These are phyloP conservation scores for Limnephilus auricula DNA, from an alignment of 2,888 invertebrate genomes.

Conservation along the genomic window DNA sequence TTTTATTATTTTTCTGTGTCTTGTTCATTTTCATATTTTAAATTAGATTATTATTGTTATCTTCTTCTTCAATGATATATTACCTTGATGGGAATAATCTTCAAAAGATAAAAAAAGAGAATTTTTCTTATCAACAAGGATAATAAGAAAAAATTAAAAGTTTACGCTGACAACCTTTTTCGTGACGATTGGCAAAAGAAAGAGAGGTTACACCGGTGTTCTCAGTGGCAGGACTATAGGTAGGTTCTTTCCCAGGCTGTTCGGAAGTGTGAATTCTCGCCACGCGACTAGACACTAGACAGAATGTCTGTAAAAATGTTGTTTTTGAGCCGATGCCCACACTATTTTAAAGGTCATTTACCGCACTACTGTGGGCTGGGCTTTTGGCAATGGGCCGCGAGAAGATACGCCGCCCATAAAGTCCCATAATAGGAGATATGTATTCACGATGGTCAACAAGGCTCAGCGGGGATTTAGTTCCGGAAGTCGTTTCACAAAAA, in stretches of 20 bases:
- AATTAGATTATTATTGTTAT: too few relatives aligned
- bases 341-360: conserved; percentile 33
- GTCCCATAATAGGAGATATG: conserved; percentile 22
- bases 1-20: too few relatives aligned
- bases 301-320: conserved; percentile 28
- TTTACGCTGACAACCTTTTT: neutral
- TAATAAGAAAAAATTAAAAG: too few relatives aligned
- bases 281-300: conserved; percentile 26
- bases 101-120: too few relatives aligned
- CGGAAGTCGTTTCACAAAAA: conserved; percentile 10
- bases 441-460: neutral
- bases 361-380: conserved; percentile 30
- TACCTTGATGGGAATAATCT: too few relatives aligned
- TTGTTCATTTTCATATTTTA: too few relatives aligned
- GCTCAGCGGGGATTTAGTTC: neutral
- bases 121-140: too few relatives aligned
- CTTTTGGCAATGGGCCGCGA: conserved; percentile 2
- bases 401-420: conserved; percentile 15
- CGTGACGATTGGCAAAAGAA: neutral
- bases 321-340: conserved; percentile 25
- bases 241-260: neutral
- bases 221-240: neutral
- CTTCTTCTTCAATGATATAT: too few relatives aligned
- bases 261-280: conserved; percentile 11
- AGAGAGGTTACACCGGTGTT: neutral